Base-by-base conservation (phyloP, 2,888 invertebrate genomes). In the Drosophila engyochracea region DNA sequence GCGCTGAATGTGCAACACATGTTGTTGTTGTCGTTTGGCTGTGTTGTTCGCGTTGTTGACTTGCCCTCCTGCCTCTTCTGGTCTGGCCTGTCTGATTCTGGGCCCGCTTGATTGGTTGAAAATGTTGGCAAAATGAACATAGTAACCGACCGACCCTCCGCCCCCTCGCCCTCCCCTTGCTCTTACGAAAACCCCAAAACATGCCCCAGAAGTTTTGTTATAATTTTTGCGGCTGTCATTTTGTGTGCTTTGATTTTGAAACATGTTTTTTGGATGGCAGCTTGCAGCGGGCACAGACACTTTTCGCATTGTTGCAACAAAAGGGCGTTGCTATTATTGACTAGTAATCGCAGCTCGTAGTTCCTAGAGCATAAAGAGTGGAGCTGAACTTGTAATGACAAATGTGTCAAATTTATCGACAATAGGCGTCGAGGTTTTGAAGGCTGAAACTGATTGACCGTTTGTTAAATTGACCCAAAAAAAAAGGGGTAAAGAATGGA, bases 161-260 rank as follows among this genome's bases (percentile, higher is more conserved):
- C 41, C 0, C 47, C n/a, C 35, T 14, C 14, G 12, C 31, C n/a
- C 59, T 35, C 31, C 41, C 39, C 31, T n/a, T 30, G 5, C 39
- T 6, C 30, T 37, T 19, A 28, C 37, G 37, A 4, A 16, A 57
- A 30, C 53, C 70, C 47, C 41, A 52, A 47, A 68, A 59, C 44
- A 47, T 31, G 55, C 49, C 49, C 28, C 67, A 82, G 72, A 82
- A 81, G 83, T 90, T 89, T 76, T 85, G 87, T 86, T 84, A 90
- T 86, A 85, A 90, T 90, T 85, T 76, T 76, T 75, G 89, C 74
- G 73, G 63, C 79, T 90, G 89, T 81, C 90, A 90, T 89, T 85
- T 84, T 74, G 55, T 55, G 67, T 70, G 73, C 67, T 81, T 81
- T 88, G 89, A 83, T 85, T 90, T 76, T 37, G 62, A 14, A 41